phyloP scores from a whole-genome alignment of 2,797 vertebrate genomes.

The Borostomias antarcticus region DNA sequence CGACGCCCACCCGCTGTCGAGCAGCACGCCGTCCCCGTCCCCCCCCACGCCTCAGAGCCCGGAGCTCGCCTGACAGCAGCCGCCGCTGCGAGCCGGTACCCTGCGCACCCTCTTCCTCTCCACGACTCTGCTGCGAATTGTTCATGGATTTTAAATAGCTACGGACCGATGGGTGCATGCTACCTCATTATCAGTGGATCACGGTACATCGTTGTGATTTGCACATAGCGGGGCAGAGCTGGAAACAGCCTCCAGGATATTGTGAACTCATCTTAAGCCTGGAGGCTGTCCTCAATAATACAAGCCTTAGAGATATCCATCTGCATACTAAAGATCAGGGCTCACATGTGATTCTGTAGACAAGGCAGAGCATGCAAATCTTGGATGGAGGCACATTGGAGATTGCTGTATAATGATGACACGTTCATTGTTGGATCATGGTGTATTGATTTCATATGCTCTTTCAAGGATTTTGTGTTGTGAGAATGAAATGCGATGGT shows the following conservation, averaged over 20 bases:
- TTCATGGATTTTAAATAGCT: constrained; percentile 36
- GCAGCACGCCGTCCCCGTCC: constrained; percentile 16
- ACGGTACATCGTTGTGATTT: constrained; percentile 21
- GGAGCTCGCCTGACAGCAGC: constrained; percentile 40
- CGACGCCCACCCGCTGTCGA: constrained; percentile 34
- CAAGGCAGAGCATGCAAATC: neutral
- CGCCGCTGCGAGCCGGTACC: constrained; percentile 47
- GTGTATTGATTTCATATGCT: constrained; percentile 12
- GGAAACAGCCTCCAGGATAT: constrained; percentile 1
- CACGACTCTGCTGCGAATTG: constrained; percentile 50
- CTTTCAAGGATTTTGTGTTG: neutral
- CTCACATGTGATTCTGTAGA: neutral
- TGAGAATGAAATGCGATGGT: constrained; percentile 1
- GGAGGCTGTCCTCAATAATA: constrained; percentile 19
- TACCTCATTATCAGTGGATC: constrained; percentile 6
- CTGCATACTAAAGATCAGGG: neutral
- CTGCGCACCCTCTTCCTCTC: constrained; percentile 41
- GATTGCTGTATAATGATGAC: neutral
- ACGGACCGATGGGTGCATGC: constrained; percentile 40
- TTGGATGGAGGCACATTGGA: neutral
- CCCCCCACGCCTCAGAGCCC: constrained; percentile 31
- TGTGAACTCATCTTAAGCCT: constrained; percentile 16
- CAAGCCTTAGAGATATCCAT: neutral
- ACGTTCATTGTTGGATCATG: neutral
- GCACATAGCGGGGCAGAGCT: constrained; percentile 9